These are phyloP conservation scores for Aradophagus sp. DNA, from an alignment of 1,140 invertebrate genomes.

Conservation along the genomic window DNA sequence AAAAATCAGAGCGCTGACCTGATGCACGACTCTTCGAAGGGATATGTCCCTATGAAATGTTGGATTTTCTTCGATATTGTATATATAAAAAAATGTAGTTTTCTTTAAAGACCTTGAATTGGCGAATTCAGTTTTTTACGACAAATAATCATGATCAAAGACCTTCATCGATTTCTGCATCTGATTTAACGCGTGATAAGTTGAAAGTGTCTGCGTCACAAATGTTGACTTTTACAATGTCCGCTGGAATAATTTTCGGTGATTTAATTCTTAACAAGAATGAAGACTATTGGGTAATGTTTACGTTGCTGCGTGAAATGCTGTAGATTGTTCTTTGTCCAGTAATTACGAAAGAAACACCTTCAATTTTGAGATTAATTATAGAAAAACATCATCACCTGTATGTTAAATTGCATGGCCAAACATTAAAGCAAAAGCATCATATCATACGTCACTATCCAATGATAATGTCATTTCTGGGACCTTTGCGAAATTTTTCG, in stretches of 20 bases:
- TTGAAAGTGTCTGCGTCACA: conserved; percentile 57
- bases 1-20: conserved; percentile 34
- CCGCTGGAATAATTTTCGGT: conserved; percentile 52
- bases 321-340: conserved; percentile 11
- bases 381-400: conserved; percentile 14
- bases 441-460: conserved; percentile 17
- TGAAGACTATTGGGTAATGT: conserved; percentile 52
- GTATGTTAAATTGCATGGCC: conserved; percentile 10
- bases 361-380: background rate
- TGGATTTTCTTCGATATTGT: conserved; percentile 10
- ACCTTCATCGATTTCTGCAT: too few species aligned
- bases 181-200: too few species aligned
- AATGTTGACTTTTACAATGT: conserved; percentile 54
- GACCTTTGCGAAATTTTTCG: conserved; percentile 10
- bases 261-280: conserved; percentile 52
- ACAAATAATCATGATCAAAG: too few species aligned
- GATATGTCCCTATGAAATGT: conserved; percentile 25
- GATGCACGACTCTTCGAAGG: conserved; percentile 40
- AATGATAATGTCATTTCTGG: conserved; percentile 1
- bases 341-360: conserved; percentile 7
- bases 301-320: conserved; percentile 39
- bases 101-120: conserved; percentile 28
- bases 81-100: conserved; percentile 19
- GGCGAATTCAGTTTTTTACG: conserved; percentile 22
- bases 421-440: conserved; percentile 14